Percentiles rank a stretch among this genome's conserved stretches.
phyloP scores from a whole-genome alignment of 2,113 vertebrate genomes.

The Microcebus lehilahytsara region DNA sequence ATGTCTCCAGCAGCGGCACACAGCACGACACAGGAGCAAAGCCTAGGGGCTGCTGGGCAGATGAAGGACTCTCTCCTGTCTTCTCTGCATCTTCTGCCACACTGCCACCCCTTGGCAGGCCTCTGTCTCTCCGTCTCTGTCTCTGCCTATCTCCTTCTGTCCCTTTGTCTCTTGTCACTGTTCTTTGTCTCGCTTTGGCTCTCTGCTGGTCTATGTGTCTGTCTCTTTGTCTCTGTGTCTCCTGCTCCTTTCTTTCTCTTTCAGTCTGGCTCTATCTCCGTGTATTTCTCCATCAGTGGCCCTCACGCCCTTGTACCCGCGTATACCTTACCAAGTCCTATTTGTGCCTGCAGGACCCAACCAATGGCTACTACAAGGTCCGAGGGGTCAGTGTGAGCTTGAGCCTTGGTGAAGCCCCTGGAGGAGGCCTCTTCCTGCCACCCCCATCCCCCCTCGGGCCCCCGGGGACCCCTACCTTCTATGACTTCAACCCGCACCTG shows the following conservation, averaged over 20 bases:
- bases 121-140: neutral
- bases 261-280: neutral
- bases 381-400: slow-evolving; percentile 84
- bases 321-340: neutral
- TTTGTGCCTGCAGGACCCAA: slow-evolving; percentile 86
- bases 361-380: slow-evolving; percentile 95
- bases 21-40: neutral
- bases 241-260: neutral
- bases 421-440: slow-evolving; percentile 73
- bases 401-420: slow-evolving; percentile 70
- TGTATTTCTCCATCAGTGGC: neutral
- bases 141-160: neutral
- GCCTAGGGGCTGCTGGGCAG: neutral
- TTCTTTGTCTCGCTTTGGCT: neutral
- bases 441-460: slow-evolving; percentile 35
- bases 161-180: neutral
- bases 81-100: neutral
- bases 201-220: neutral
- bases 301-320: neutral
- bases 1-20: neutral
- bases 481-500: slow-evolving; percentile 84
- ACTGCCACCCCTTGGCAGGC: neutral
- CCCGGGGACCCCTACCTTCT: slow-evolving; percentile 83
- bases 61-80: neutral
- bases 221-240: neutral